A percentile compares a stretch with the other conserved stretches of the same genome.
Conservation (phyloP, 2,797 vertebrate genomes). For the Pseudochirops corinnae region DNA sequence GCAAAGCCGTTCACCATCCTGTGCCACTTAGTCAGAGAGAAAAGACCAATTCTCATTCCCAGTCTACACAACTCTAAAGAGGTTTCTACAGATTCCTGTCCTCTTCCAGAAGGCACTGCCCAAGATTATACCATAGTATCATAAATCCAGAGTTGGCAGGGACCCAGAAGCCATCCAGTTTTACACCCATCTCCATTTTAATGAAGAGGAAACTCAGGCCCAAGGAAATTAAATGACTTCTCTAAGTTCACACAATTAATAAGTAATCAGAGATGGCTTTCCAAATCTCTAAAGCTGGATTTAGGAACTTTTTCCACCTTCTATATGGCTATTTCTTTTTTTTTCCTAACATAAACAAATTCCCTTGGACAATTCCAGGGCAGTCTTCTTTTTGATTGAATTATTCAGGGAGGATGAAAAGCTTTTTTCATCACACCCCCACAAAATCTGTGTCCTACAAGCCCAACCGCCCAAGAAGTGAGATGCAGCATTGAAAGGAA, state of each 20-base stretch:
- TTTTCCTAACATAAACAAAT: constrained; percentile 68
- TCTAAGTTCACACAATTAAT: neutral
- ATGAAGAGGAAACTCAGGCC: neutral
- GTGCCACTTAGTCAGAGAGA: neutral
- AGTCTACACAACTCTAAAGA: neutral
- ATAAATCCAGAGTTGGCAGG: neutral
- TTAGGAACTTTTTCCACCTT: constrained; percentile 56
- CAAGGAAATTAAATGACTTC: neutral
- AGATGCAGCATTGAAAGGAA: constrained; percentile 22
- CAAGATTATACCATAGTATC: neutral
- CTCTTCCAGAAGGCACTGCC: neutral
- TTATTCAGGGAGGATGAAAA: constrained; percentile 76
- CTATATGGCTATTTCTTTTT: constrained; percentile 35
- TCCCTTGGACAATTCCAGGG: constrained; percentile 67
- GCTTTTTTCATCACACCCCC: constrained; percentile 76
- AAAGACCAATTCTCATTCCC: neutral
- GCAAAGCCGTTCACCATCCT: neutral
- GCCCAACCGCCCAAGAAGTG: constrained; percentile 62
- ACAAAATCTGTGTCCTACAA: constrained; percentile 66
- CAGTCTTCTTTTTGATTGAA: constrained; percentile 69
- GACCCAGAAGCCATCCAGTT: neutral
- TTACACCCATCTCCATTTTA: neutral
- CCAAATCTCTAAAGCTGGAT: constrained; percentile 62
- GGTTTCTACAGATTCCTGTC: neutral
- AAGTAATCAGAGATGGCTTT: neutral